Evolutionary conservation across 2,888 invertebrate species (phyloP).

Genomic region (Protodeltote pygarga): DNA sequence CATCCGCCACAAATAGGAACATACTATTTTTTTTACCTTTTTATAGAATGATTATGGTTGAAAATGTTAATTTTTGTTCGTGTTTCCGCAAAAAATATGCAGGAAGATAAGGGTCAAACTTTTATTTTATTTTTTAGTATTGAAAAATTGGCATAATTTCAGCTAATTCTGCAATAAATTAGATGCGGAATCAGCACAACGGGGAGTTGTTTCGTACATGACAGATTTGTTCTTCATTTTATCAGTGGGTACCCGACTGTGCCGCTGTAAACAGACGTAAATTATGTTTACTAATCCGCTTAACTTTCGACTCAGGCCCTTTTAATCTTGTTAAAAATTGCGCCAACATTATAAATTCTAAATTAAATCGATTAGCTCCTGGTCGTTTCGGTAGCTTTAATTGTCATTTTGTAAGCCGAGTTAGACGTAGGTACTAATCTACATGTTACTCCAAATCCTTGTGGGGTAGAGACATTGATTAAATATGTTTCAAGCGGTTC

Average conservation of each 20-base stretch:
- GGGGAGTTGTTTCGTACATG: conserved; percentile 23
- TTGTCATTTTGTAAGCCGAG: conserved; percentile 29
- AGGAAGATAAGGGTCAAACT: not conserved
- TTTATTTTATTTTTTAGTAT: conserved; percentile 16
- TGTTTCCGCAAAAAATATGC: not conserved
- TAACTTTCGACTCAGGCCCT: conserved; percentile 61
- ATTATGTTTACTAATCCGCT: conserved; percentile 65
- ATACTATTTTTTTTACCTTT: too few relatives aligned
- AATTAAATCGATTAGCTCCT: conserved; percentile 46
- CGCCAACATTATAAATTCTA: conserved; percentile 52
- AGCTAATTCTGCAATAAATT: conserved; percentile 37
- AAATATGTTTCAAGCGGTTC: conserved; percentile 13
- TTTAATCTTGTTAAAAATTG: conserved; percentile 68
- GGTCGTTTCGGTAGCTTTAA: conserved; percentile 24
- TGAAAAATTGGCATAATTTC: conserved; percentile 17
- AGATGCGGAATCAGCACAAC: conserved; percentile 29
- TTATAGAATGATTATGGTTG: not conserved
- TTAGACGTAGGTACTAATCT: conserved; percentile 27
- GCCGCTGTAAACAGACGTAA: conserved; percentile 60
- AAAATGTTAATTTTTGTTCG: not conserved
- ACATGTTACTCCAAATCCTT: conserved; percentile 18
- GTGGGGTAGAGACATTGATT: conserved; percentile 24
- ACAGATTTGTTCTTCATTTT: conserved; percentile 48
- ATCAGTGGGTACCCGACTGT: conserved; percentile 48
- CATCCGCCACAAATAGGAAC: not conserved